phyloP scores from a whole-genome alignment of 2,797 vertebrate genomes.

The Rhynchonycteris naso region DNA sequence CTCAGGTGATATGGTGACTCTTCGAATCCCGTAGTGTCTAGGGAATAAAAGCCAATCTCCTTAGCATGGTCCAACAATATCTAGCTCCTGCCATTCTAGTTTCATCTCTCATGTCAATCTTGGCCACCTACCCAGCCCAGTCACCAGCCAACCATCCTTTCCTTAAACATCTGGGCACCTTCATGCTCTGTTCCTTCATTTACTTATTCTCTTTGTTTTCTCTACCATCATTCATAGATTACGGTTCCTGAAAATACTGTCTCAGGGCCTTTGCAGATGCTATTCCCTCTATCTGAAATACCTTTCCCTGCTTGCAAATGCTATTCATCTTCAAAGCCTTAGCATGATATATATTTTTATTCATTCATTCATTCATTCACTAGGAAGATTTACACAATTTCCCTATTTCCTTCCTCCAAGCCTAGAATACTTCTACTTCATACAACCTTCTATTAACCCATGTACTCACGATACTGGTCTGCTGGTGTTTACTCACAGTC shows the following conservation, averaged over 20 bases:
- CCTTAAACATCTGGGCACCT: background rate
- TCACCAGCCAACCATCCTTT: background rate
- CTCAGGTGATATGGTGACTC: background rate
- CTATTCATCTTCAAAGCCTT: background rate
- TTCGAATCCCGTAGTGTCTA: background rate
- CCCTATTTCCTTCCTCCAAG: background rate
- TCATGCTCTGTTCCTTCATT: background rate
- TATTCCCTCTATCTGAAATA: background rate
- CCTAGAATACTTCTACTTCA: background rate
- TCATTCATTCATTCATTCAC: background rate
- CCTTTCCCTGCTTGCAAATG: background rate
- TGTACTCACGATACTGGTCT: fast-evolving
- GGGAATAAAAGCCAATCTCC: background rate
- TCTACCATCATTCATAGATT: background rate
- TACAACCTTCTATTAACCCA: background rate
- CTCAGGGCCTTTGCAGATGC: background rate
- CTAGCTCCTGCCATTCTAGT: background rate
- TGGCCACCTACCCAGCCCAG: background rate
- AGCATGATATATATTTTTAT: background rate
- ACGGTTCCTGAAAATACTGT: background rate
- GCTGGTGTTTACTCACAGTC: background rate
- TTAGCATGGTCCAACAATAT: no score
- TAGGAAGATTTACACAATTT: background rate
- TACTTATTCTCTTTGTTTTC: background rate
- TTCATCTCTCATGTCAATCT: background rate